Evolutionary conservation across 2,888 invertebrate species (phyloP).

Genomic region (Pyrrhosoma nymphula): DNA sequence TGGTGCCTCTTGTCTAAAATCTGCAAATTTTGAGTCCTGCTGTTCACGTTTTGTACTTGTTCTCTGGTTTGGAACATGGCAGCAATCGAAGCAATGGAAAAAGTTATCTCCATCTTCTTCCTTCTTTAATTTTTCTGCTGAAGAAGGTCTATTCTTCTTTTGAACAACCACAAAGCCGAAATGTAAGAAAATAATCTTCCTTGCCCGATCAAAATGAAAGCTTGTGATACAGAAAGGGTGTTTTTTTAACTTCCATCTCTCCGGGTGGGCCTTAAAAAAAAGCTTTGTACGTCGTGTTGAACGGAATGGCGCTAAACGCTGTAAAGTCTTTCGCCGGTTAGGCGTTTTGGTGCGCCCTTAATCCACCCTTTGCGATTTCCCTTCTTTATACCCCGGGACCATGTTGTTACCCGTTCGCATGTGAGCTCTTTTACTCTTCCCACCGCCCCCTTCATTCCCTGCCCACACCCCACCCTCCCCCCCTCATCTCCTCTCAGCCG

Average conservation of each 20-base stretch:
- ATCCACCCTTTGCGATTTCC: slow-evolving; percentile 5
- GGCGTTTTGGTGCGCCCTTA: slow-evolving; percentile 35
- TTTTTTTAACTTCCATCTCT: background rate
- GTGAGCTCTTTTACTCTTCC: background rate
- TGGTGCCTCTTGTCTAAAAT: too few species aligned
- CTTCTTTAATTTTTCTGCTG: background rate
- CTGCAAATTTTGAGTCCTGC: too few species aligned
- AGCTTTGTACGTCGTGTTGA: background rate
- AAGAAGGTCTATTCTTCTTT: background rate
- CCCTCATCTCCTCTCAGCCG: background rate
- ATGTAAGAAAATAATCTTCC: background rate
- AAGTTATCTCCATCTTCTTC: background rate
- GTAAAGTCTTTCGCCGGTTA: background rate
- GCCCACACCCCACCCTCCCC: background rate
- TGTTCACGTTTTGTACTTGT: too few species aligned
- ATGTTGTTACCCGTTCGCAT: slow-evolving; percentile 50
- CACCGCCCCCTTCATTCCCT: background rate
- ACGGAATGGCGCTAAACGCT: slow-evolving; percentile 12
- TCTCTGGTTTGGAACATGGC: background rate
- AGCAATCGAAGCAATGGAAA: background rate
- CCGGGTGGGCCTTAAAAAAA: background rate
- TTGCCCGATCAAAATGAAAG: background rate
- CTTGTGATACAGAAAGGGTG: background rate
- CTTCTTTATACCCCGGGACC: slow-evolving; percentile 40
- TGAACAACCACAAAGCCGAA: background rate